A percentile compares a stretch with the other conserved stretches of the same genome.
Evolutionary conservation across 2,797 vertebrate genomes (phyloP).

Genomic region (Sebastes minor): DNA sequence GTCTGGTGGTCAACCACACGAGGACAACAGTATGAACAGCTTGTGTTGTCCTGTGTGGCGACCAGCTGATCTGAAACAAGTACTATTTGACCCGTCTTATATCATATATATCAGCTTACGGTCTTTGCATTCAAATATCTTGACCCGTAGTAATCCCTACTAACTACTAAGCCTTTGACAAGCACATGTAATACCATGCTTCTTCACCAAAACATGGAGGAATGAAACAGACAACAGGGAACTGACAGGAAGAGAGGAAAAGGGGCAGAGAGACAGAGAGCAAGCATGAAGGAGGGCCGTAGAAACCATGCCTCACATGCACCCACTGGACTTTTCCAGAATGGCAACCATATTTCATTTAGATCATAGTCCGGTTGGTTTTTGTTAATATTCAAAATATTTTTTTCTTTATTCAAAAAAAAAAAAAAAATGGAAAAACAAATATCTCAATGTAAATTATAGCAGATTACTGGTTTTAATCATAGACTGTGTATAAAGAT

Average conservation of each 20-base stretch:
- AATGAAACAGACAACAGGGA: slow-evolving; percentile 21
- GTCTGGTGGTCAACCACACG: background rate
- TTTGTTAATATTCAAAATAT: no score
- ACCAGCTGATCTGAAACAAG: slow-evolving; percentile 4
- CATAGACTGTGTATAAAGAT: no score
- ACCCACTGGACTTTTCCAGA: slow-evolving; percentile 8
- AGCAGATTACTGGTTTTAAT: background rate
- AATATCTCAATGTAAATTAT: no score
- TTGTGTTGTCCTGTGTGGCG: background rate
- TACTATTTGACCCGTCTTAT: slow-evolving; percentile 7
- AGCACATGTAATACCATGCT: slow-evolving; percentile 58
- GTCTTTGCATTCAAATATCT: background rate
- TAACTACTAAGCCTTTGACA: background rate
- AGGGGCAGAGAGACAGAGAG: slow-evolving; percentile 46
- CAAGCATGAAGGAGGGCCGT: slow-evolving; percentile 52
- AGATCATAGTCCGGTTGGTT: background rate
- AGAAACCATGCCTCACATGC: slow-evolving; percentile 75
- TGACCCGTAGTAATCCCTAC: background rate
- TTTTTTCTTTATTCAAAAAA: no score
- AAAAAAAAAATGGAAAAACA: background rate
- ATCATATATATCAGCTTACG: background rate
- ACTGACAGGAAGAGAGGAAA: slow-evolving; percentile 31
- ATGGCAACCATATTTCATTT: slow-evolving; percentile 39
- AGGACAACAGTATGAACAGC: background rate
- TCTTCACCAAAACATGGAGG: slow-evolving; percentile 32